These are phyloP conservation scores for Triplophysa siluroides DNA, from an alignment of 2,113 vertebrate genomes.

Conservation along the genomic window DNA sequence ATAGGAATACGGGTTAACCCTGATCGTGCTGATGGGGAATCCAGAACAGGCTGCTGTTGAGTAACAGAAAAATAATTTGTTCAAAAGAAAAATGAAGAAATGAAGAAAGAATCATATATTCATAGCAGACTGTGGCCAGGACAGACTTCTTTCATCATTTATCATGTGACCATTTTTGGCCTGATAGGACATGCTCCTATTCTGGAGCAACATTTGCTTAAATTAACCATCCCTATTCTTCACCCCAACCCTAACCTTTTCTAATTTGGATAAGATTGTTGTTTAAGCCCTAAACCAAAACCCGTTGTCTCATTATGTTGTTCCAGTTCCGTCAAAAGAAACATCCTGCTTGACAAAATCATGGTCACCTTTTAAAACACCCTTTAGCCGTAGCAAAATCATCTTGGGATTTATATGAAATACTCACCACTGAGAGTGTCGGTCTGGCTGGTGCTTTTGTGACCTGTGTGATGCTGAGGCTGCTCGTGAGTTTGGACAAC, in stretches of 20 bases:
- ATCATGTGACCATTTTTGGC: neutral
- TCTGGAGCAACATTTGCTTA: too few species aligned
- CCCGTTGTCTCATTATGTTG: too few species aligned
- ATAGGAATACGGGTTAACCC: slow-evolving; percentile 95
- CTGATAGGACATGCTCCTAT: too few species aligned
- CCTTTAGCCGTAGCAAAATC: too few species aligned
- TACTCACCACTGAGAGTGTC: slow-evolving; percentile 84
- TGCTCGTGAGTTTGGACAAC: slow-evolving; percentile 87
- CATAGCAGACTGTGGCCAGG: neutral
- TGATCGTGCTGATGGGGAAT: slow-evolving; percentile 82
- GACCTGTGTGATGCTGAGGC: slow-evolving; percentile 90
- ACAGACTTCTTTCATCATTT: neutral
- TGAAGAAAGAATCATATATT: neutral
- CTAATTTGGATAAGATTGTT: too few species aligned
- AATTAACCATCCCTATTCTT: too few species aligned
- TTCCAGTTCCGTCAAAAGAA: too few species aligned
- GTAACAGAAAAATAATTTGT: slow-evolving; percentile 17
- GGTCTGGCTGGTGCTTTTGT: slow-evolving; percentile 81
- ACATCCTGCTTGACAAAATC: too few species aligned
- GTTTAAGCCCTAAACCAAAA: too few species aligned
- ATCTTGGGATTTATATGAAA: neutral
- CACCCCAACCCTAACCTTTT: too few species aligned
- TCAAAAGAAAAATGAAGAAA: neutral
- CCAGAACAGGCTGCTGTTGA: slow-evolving; percentile 83
- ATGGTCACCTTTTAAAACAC: too few species aligned